Base-by-base conservation (phyloP, 2,888 invertebrate genomes). In the Synergus japonicus region DNA sequence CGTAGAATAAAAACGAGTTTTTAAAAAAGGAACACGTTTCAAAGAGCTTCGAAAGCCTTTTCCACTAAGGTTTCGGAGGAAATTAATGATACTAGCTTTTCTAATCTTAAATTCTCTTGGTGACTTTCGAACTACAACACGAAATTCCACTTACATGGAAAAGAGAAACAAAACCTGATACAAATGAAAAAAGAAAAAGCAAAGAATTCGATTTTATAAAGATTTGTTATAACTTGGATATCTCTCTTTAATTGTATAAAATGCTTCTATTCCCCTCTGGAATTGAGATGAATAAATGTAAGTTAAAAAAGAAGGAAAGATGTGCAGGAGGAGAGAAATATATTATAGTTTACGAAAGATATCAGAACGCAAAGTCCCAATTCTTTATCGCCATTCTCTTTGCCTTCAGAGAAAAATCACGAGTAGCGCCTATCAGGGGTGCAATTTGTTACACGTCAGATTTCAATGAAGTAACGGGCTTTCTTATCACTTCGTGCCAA, bases 401-500 rank as follows among this genome's bases (percentile, higher is more conserved):
- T 63, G 67, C 77, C 76, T 60, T 54, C 3, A 65, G 77, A 58
- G 63, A 78, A 78, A 69, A 54, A 44, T 46, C 49, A 66, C 66
- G 78, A 81, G 64, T 78, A 73, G 79, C 82, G 82, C 76, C 83
- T 83, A 85, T 83, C 82, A 80, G 76, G 65, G 58, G 41, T 76
- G 85, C 84, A 88, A 88, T 87, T 87, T 87, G 86, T 86, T 84
- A 83, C 82, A 86, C 84, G 87, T 87, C 87, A 86, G 85, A 87
- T 88, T 87, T 85, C 85, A 86, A 88, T 85, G 86, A 86, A 87
- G 84, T 82, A 83, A 87, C 83, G 83, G 81, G 81, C 83, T 82
- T 83, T 82, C 84, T 88, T 86, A 86, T 87, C 87, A 82, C 69
- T 67, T 80, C 77, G 65, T 73, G 76, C 82, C 82, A 83, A 86